Base-by-base conservation (phyloP, 2,888 invertebrate species). In the Lithophane ornitopus region DNA sequence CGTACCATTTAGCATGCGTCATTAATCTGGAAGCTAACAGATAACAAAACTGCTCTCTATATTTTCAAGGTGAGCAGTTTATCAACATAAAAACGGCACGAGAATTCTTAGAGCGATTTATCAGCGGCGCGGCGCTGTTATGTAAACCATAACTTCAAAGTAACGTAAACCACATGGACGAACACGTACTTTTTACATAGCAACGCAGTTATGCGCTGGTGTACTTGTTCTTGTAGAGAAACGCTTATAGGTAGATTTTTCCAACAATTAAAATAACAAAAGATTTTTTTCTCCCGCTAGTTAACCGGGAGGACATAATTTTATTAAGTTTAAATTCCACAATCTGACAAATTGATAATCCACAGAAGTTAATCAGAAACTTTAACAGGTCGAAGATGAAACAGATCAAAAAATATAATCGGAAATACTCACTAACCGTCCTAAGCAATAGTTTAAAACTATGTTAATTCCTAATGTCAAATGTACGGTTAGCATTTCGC, bases 241-340 rank as follows among this genome's bases (percentile, higher is more conserved):
- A 62, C 19, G 4, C n/a, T 54, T 59, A 3, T 2, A 39, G 16
- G 56, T 26, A n/a, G 7, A 1, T 39, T n/a, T 46, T 14, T 28
- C 2, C 2, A 7, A 39, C 16, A 8, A 78, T 81, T 85, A 22
- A 92, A 93, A 93, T 90, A 90, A 92, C 34, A 92, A 87, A 88
- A 81, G 82, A 8, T 68, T 90, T 87, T 90, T 90, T 90, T 90
- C 88, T 91, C 92, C 94, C 93, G 92, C 90, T 90, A 90, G 78
- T 89, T 88, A 88, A 89, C 90, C 92, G 92, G 94, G 92, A 93
- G 89, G 92, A 93, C 91, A 93, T 94, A 92, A 91, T 95, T 87
- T 95, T 94, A 94, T 95, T 95, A 93, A 93, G 94, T 94, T 94
- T 90, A 95, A 96, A 95, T 95, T 95, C 92, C 94, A 95, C 94